Evolutionary conservation across 2,113 vertebrate species (phyloP).

Genomic region (Rynchops niger): DNA sequence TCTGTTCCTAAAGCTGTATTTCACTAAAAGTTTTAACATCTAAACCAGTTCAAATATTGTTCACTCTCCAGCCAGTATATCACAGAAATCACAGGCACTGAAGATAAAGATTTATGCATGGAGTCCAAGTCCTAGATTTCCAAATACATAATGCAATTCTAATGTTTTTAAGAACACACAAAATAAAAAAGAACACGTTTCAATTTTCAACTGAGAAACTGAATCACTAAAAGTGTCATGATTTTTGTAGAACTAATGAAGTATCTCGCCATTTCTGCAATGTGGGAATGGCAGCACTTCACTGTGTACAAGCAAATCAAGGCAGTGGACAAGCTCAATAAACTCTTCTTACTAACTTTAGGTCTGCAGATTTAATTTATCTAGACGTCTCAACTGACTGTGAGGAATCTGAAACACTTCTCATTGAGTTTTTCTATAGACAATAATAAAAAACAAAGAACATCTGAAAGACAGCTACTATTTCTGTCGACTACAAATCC

Average conservation of each 20-base stretch:
- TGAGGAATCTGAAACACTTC: background rate
- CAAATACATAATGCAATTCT: background rate
- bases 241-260: background rate
- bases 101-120: background rate
- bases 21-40: background rate
- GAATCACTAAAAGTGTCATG: background rate
- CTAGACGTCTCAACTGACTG: background rate
- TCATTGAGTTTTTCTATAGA: background rate
- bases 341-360: background rate
- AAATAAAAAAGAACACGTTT: background rate
- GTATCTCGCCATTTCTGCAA: background rate
- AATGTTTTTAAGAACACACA: background rate
- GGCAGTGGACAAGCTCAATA: background rate
- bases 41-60: background rate
- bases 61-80: background rate
- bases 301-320: background rate
- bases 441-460: background rate
- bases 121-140: background rate
- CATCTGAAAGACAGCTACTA: background rate
- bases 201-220: background rate
- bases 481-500: background rate
- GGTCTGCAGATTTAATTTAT: background rate
- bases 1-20: background rate
- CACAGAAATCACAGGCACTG: background rate
- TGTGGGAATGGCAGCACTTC: background rate